These are phyloP conservation scores for Plemyria rubiginata DNA, from an alignment of 2,888 invertebrate genomes.

Conservation along the genomic window DNA sequence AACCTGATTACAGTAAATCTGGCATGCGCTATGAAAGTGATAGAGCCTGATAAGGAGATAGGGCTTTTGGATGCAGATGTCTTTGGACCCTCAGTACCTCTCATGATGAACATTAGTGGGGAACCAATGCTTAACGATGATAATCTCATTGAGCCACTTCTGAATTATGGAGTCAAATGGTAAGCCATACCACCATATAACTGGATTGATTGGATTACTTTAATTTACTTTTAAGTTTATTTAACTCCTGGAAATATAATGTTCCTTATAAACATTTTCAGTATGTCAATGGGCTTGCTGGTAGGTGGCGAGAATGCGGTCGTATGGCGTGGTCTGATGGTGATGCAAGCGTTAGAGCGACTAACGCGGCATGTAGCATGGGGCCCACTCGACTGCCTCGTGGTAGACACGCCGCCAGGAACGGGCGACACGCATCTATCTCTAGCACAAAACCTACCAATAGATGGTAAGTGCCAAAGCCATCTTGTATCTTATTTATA, in stretches of 20 bases:
- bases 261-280: conserved; percentile 56
- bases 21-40: conserved; percentile 90
- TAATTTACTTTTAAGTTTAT: no score
- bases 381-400: conserved; percentile 93
- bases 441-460: conserved; percentile 93
- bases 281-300: conserved; percentile 98
- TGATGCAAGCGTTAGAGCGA: conserved; percentile 96
- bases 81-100: conserved; percentile 96
- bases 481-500: no score
- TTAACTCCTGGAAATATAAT: no score
- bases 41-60: conserved; percentile 87
- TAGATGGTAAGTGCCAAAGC: conserved; percentile 85
- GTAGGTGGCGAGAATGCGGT: conserved; percentile 93
- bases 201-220: no score
- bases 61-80: conserved; percentile 97
- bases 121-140: conserved; percentile 91
- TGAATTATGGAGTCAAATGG: conserved; percentile 98
- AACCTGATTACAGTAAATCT: conserved; percentile 89
- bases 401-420: conserved; percentile 98
- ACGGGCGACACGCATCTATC: conserved; percentile 98
- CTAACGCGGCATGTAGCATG: conserved; percentile 94
- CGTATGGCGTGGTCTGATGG: conserved; percentile 98
- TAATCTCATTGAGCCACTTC: conserved; percentile 93
- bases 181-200: conserved; percentile 57
- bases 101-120: conserved; percentile 96